phyloP scores from a whole-genome alignment of 2,888 invertebrate species.

The Limnephilus rhombicus region DNA sequence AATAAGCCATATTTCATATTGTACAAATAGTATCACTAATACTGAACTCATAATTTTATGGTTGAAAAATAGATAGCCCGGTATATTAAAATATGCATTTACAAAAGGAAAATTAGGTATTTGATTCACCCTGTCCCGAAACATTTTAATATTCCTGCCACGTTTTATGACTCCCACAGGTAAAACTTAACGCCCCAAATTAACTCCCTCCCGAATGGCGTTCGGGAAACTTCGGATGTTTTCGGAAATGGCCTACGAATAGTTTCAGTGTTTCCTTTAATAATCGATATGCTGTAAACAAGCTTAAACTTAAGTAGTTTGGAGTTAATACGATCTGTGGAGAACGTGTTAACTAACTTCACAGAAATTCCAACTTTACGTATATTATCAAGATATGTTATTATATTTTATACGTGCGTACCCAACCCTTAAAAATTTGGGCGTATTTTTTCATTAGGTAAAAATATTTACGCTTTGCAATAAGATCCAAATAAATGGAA shows the following conservation, averaged over 20 bases:
- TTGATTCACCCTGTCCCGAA: background rate
- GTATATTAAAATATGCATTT: background rate
- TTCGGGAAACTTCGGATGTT: constrained; percentile 33
- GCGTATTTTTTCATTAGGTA: too few relatives aligned
- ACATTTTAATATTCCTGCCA: background rate
- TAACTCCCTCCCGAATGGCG: constrained; percentile 52
- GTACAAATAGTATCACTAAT: background rate
- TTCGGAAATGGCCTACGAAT: constrained; percentile 15
- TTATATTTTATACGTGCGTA: background rate
- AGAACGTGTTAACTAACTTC: constrained; percentile 11
- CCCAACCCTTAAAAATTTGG: too few relatives aligned
- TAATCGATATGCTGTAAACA: constrained; percentile 52
- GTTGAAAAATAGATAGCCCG: background rate
- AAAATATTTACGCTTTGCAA: too few relatives aligned
- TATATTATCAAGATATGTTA: background rate
- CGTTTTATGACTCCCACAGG: constrained; percentile 63
- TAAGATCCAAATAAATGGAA: too few relatives aligned
- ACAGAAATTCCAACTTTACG: background rate
- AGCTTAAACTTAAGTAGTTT: constrained; percentile 48
- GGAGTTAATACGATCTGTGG: constrained; percentile 23
- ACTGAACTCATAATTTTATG: background rate
- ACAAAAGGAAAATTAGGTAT: background rate
- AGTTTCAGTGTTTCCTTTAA: constrained; percentile 34
- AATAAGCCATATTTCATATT: background rate
- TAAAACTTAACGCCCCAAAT: constrained; percentile 64